Conservation (phyloP, 2,797 vertebrate genomes). For the Lepidocolaptes lacrymiger region DNA sequence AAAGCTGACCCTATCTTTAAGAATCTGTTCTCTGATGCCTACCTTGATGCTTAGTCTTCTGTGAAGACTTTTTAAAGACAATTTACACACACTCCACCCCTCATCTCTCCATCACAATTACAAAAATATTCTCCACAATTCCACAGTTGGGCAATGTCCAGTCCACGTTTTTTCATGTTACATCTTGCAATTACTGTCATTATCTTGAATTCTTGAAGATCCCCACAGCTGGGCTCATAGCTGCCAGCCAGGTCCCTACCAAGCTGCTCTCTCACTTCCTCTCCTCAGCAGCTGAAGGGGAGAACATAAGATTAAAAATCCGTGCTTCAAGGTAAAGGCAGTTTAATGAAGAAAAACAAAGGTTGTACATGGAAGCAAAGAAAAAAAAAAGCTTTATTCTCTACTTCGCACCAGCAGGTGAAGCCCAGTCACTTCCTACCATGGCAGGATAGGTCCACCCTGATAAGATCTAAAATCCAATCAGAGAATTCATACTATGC, state of each 20-base stretch:
- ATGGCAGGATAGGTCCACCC: no score
- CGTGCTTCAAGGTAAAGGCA: rapidly evolving
- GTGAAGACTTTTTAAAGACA: neutral
- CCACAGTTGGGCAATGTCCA: rapidly evolving
- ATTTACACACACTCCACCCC: neutral
- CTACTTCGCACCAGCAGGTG: neutral
- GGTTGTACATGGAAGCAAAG: neutral
- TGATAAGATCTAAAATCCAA: no score
- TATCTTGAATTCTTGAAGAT: neutral
- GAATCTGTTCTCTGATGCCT: neutral
- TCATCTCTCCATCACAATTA: neutral
- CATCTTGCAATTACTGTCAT: neutral
- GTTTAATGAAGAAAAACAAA: neutral
- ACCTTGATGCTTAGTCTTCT: neutral
- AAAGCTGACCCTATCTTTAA: neutral
- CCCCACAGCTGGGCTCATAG: neutral
- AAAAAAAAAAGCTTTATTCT: neutral
- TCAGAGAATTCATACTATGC: no score
- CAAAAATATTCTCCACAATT: neutral
- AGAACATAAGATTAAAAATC: neutral
- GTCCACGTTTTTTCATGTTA: neutral
- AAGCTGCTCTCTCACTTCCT: neutral
- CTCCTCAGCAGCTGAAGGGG: neutral
- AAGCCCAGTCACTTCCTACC: neutral
- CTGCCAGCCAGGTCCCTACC: neutral